Percentiles rank a stretch among this genome's conserved stretches.
phyloP scores from a whole-genome alignment of 23 tunicate genomes.

The Ciona savignyi region DNA sequence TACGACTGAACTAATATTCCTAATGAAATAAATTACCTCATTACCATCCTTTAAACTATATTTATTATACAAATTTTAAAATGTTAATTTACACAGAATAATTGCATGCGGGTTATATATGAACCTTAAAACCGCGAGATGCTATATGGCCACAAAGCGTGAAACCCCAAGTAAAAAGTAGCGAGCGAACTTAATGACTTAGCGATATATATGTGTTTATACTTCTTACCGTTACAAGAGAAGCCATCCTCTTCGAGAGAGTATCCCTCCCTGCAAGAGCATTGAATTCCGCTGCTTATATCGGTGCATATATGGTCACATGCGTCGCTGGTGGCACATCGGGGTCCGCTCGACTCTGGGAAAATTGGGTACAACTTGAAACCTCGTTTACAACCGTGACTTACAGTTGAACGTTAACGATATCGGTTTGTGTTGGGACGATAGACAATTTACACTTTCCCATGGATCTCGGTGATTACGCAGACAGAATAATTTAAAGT shows the following conservation, averaged over 20 bases:
- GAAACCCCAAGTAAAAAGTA: no score
- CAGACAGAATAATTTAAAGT: not conserved
- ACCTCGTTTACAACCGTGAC: not conserved
- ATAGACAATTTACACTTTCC: not conserved
- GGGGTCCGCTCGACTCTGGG: slow-evolving; percentile 16
- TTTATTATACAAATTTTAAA: no score
- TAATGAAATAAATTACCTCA: no score
- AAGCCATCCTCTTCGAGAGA: slow-evolving; percentile 28
- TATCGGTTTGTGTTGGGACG: not conserved
- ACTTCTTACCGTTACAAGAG: slow-evolving; percentile 48
- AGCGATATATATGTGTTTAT: no score
- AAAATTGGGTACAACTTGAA: not conserved
- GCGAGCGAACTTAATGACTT: no score
- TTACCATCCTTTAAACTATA: no score
- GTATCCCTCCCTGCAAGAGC: slow-evolving; percentile 74
- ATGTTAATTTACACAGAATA: no score
- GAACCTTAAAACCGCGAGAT: no score
- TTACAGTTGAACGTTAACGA: not conserved
- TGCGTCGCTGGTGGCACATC: slow-evolving; percentile 47
- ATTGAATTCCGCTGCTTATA: slow-evolving; percentile 29
- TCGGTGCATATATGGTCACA: slow-evolving; percentile 66
- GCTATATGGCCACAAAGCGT: no score
- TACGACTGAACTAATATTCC: no score
- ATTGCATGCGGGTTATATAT: no score
- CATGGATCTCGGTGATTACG: not conserved